Base-by-base conservation (phyloP, 2,113 vertebrate species). In the Scopus umbretta region DNA sequence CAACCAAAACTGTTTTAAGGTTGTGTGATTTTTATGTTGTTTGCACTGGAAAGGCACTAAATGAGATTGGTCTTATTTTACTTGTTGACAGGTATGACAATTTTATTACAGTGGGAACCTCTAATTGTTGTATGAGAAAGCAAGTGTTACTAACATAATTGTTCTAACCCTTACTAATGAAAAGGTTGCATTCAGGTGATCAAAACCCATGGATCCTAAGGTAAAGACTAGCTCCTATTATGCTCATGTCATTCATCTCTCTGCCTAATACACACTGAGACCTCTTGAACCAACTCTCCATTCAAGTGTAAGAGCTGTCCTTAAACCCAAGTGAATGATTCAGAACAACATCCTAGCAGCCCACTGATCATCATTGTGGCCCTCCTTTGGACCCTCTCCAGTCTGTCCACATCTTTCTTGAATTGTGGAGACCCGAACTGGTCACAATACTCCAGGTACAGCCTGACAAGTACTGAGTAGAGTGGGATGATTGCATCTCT, bases 391-490 rank as follows among this genome's bases (percentile, higher is more conserved):
- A 45, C 26, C 19, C 8, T 55, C 9, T 67, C 32, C 40, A 23
- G 9, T 11, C 11, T 29, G 15, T 36, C 26, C 2, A 1, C 5
- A 1, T 67, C 47, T 56, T 36, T 66, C 40, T 47, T 20, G 79
- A 56, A 30, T 25, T 30, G 25, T 36, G 26, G 8, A 13, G 29
- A 30, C 20, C 38, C n/a, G 61, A 43, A 29, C 32, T 36, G 12
- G 32, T n/a, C 7, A 55, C 32, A 2, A 1, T 50, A 43, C 30
- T 50, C 19, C 23, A 36, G 18, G 5, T 53, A 15, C 1, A 1
- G 16, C 25, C 56, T 62, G 20, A 36, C 16, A 55, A 63, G 47
- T 11, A 45, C 12, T 45, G 40, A 65, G 27, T 26, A 63, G 38
- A 55, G 27, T 45, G 16, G 2, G 8, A n/a, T 25, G 32, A 52